These are phyloP conservation scores for Echeneis naucrates DNA, from an alignment of 2,797 vertebrate species.

Conservation along the genomic window DNA sequence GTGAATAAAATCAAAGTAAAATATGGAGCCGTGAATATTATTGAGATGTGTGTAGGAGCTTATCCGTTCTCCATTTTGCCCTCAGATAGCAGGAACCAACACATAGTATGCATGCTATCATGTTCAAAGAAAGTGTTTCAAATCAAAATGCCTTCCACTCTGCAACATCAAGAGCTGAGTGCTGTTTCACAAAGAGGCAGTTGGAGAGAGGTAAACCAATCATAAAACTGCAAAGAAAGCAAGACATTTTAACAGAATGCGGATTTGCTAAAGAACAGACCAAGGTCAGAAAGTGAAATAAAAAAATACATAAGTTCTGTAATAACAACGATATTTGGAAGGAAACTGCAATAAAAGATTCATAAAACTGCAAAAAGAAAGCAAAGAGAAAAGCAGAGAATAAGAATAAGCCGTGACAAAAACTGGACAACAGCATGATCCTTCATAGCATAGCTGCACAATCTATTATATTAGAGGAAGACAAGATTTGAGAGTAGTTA, in stretches of 20 bases:
- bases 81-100: constrained; percentile 63
- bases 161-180: constrained; percentile 39
- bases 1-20: constrained; percentile 75
- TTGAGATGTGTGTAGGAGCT: constrained; percentile 65
- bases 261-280: constrained; percentile 20
- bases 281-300: constrained; percentile 9
- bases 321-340: constrained; percentile 37
- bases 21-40: constrained; percentile 67
- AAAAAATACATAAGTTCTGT: constrained; percentile 7
- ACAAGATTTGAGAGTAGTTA: not conserved
- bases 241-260: constrained; percentile 3
- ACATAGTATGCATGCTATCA: constrained; percentile 24
- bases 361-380: constrained; percentile 19
- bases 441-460: not conserved
- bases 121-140: constrained; percentile 56
- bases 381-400: constrained; percentile 1
- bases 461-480: not conserved
- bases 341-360: constrained; percentile 21
- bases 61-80: constrained; percentile 66
- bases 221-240: constrained; percentile 30
- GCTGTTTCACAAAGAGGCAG: constrained; percentile 35
- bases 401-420: constrained; percentile 5
- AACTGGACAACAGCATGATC: not conserved
- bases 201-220: constrained; percentile 20
- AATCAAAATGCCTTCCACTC: constrained; percentile 53